A percentile compares a stretch with the other conserved stretches of the same genome.
Evolutionary conservation across 2,113 vertebrate species (phyloP).

Genomic region (Tyrannus savana): DNA sequence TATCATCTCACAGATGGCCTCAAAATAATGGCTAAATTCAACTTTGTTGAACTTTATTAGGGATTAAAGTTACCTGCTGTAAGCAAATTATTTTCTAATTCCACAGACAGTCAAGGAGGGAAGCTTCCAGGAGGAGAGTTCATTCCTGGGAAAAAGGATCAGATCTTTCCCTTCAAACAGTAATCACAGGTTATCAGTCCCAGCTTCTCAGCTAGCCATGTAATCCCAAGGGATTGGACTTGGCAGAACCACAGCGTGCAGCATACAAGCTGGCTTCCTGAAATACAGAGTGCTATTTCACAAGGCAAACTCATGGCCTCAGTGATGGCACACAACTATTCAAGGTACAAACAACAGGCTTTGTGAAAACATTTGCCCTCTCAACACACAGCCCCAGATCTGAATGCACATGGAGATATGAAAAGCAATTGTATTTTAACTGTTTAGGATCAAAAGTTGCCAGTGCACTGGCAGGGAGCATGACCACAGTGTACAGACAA

Average conservation of each 20-base stretch:
- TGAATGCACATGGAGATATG: rapidly evolving
- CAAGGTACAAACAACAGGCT: background rate
- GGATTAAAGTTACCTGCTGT: background rate
- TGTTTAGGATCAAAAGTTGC: background rate
- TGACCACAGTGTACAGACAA: background rate
- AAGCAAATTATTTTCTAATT: background rate
- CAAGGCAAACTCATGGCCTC: background rate
- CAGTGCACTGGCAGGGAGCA: background rate
- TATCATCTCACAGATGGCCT: background rate
- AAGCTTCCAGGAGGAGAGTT: background rate
- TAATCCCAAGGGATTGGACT: background rate
- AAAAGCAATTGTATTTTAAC: background rate
- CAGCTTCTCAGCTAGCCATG: background rate
- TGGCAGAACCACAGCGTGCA: rapidly evolving
- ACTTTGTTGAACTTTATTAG: background rate
- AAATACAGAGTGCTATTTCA: background rate
- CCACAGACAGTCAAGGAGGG: rapidly evolving
- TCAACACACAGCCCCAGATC: background rate
- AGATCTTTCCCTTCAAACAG: background rate
- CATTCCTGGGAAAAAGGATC: background rate
- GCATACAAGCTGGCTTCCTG: background rate
- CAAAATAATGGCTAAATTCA: background rate
- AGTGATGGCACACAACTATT: background rate
- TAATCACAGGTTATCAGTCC: background rate
- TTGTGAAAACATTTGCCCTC: background rate